Evolutionary conservation across 2,113 vertebrate genomes (phyloP).

Genomic region (Muntiacus muntjak): DNA sequence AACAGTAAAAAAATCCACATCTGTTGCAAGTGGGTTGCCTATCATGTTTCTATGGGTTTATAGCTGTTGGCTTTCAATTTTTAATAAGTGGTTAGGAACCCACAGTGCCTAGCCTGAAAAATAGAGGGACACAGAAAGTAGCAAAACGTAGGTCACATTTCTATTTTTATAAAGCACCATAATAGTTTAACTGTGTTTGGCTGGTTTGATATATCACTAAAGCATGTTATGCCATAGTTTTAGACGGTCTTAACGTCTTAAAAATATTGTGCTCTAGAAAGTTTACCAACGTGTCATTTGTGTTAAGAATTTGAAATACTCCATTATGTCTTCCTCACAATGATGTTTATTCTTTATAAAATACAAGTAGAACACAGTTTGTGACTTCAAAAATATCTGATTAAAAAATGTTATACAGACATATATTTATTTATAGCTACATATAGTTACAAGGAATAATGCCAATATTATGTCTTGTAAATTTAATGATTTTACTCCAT

Average conservation of each 20-base stretch:
- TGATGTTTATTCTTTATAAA: not conserved
- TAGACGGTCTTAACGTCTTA: not conserved
- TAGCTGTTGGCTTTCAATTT: slow-evolving; percentile 59
- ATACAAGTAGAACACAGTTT: not conserved
- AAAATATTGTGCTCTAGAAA: not conserved
- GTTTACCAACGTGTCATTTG: not conserved
- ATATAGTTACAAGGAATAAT: not conserved
- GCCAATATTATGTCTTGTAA: not conserved
- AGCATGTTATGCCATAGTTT: not conserved
- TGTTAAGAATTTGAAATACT: not conserved
- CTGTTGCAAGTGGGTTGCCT: not conserved
- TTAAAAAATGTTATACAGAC: not conserved
- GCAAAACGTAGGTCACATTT: not conserved
- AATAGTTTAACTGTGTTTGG: not conserved
- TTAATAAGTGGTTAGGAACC: slow-evolving; percentile 63
- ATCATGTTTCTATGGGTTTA: slow-evolving; percentile 44
- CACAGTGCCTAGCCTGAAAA: not conserved
- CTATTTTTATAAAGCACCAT: slow-evolving; percentile 18
- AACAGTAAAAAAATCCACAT: slow-evolving; percentile 1
- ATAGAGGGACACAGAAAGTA: not conserved
- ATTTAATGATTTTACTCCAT: not conserved
- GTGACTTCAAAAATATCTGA: not conserved
- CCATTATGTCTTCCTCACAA: not conserved
- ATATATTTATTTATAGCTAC: not conserved
- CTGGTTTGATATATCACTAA: not conserved